Conservation (phyloP, 2,888 invertebrate genomes). For the Cephalotes varians region DNA sequence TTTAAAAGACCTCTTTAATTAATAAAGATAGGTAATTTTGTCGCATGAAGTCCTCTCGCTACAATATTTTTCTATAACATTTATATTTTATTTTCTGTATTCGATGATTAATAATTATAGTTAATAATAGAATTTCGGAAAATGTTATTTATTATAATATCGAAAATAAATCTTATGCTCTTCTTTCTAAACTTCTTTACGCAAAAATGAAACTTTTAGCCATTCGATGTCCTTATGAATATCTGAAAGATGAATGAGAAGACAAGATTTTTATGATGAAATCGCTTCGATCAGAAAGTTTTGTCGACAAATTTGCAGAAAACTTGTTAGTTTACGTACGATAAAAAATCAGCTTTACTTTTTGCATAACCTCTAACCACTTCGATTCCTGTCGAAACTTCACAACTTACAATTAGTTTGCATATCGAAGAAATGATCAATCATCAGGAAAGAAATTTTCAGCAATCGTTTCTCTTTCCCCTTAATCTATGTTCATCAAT, state of each 20-base stretch:
- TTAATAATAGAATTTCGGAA: background rate
- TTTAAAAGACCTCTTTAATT: background rate
- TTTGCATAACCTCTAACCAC: slow-evolving; percentile 22
- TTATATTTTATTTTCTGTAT: too few relatives aligned
- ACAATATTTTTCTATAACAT: background rate
- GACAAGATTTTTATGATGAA: background rate
- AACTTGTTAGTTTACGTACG: slow-evolving; percentile 34
- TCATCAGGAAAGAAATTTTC: background rate
- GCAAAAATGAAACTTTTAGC: background rate
- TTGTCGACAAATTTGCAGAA: background rate
- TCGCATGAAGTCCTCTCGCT: background rate
- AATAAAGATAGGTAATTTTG: background rate
- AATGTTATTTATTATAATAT: background rate
- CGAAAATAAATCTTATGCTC: background rate
- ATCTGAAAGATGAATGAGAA: background rate
- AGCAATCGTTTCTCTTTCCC: background rate
- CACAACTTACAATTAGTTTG: background rate
- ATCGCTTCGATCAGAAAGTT: slow-evolving; percentile 34
- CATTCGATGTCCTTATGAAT: slow-evolving; percentile 9
- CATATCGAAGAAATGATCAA: slow-evolving; percentile 43
- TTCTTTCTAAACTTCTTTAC: background rate
- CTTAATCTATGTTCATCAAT: background rate
- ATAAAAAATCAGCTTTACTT: background rate
- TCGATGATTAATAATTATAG: background rate
- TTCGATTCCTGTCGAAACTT: slow-evolving; percentile 34